Evolutionary conservation across 2,888 invertebrate genomes (phyloP), one percentile per base, ranked within the genome.

Genomic region (Poecilobothrus nobilitatus): DNA sequence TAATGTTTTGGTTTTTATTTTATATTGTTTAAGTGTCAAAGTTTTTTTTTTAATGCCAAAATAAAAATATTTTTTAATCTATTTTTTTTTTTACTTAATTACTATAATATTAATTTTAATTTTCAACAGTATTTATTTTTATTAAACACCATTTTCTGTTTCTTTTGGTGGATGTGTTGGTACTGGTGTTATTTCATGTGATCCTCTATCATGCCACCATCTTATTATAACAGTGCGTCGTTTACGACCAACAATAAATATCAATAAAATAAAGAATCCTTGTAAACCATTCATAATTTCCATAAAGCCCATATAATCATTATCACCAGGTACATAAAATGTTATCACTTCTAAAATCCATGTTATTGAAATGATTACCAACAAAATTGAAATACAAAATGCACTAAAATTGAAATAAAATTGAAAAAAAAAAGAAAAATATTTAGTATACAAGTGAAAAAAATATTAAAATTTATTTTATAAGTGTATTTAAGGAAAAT

Each of bases 291-390:
- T 90, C 73, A 89, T 82, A 72, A 89, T 84, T 78, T 90, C 89
- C 74, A 89, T 88, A 22, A 88, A 83, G 0, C 87, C 85, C 84
- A 89, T 87, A n/a, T 74, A 76, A 69, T 75, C 75, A 68, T 75
- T 75, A 5, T 74, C 76, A 10, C 78, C 77, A 18, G 79, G 77
- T 18, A 78, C 78, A 78, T 82, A 81, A 67, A 67, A 89, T 0
- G 89, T 89, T 0, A 89, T 84, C 72, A 90, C 83, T 78, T 91
- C 90, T 78, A 89, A 83, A 41, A 86, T 83, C 91, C 90, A 91
- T 67, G 88, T 88, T 10, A 89, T 80, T 0, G 89, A 87, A 86
- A 90, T 88, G 71, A 89, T 84, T 70, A 86, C 81, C 68, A 87
- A 88, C 8, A 91, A 82, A 62, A 87, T 73, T 33, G 78, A 76